Percentiles rank a stretch among this genome's conserved stretches.
phyloP scores from a whole-genome alignment of 2,888 invertebrate genomes.

The Mylabris sibirica region DNA sequence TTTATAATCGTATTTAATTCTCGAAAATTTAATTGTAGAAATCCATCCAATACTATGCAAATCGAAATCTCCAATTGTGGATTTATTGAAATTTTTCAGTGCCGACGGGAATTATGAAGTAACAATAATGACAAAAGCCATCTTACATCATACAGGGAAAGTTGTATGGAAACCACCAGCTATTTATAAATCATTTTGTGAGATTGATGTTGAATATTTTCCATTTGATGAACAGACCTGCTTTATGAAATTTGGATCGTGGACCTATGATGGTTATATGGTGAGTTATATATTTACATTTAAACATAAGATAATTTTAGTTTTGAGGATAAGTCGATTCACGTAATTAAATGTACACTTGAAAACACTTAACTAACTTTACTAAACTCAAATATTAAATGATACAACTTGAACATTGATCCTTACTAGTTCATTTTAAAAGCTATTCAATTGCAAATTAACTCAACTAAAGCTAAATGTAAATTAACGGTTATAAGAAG shows the following conservation, averaged over 20 bases:
- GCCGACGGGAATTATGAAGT: slow-evolving; percentile 98
- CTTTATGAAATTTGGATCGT: slow-evolving; percentile 94
- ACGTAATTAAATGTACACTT: background rate
- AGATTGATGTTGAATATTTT: slow-evolving; percentile 94
- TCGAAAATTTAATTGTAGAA: background rate
- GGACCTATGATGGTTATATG: slow-evolving; percentile 95
- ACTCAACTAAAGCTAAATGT: background rate
- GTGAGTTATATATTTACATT: slow-evolving; percentile 65
- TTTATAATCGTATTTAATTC: too few species aligned
- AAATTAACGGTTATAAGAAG: background rate
- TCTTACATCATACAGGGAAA: slow-evolving; percentile 90
- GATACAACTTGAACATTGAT: background rate
- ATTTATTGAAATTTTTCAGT: slow-evolving; percentile 64
- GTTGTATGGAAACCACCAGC: slow-evolving; percentile 98
- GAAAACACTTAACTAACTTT: background rate
- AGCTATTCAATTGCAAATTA: background rate
- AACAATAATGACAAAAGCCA: slow-evolving; percentile 97
- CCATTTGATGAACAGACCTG: slow-evolving; percentile 95
- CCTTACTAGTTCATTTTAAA: background rate
- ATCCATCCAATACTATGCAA: background rate
- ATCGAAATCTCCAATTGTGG: background rate
- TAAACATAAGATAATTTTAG: background rate
- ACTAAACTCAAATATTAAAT: background rate
- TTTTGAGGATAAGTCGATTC: background rate
- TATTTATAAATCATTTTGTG: slow-evolving; percentile 97